phyloP scores from a whole-genome alignment of 2,888 invertebrate species.

The Hypomecis punctinalis region DNA sequence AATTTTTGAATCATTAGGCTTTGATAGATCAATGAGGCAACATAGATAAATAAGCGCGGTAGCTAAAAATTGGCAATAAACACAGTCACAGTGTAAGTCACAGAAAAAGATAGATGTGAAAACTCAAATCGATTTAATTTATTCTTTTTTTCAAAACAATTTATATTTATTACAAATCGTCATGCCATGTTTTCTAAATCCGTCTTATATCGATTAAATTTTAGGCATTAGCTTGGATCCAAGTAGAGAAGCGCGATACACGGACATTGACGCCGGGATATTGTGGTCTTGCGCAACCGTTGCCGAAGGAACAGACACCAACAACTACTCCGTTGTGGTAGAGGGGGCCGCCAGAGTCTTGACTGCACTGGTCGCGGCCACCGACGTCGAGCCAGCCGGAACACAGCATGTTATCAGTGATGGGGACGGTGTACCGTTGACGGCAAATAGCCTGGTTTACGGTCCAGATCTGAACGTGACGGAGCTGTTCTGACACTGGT shows the following conservation, averaged over 20 bases:
- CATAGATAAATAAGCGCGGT: no score
- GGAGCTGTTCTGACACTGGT: constrained; percentile 48
- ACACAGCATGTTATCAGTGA: constrained; percentile 53
- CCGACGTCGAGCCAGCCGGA: constrained; percentile 43
- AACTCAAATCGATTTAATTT: no score
- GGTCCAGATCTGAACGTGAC: constrained; percentile 55
- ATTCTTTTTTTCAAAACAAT: no score
- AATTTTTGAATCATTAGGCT: no score
- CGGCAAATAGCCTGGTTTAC: constrained; percentile 50
- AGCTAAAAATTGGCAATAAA: no score
- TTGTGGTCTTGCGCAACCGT: constrained; percentile 45
- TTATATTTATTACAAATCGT: no score
- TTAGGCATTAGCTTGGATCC: constrained; percentile 57
- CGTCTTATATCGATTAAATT: constrained; percentile 17
- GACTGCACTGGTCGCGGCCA: constrained; percentile 51
- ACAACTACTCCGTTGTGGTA: constrained; percentile 51
- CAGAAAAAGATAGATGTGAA: no score
- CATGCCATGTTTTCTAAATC: no score
- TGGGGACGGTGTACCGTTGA: constrained; percentile 34
- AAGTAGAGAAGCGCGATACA: constrained; percentile 52
- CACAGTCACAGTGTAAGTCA: no score
- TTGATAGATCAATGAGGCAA: no score
- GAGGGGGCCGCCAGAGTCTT: constrained; percentile 51
- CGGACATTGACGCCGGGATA: constrained; percentile 59
- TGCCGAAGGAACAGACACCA: constrained; percentile 58